Evolutionary conservation across 1,140 invertebrate genomes (phyloP).

Genomic region (Drusus annulatus): DNA sequence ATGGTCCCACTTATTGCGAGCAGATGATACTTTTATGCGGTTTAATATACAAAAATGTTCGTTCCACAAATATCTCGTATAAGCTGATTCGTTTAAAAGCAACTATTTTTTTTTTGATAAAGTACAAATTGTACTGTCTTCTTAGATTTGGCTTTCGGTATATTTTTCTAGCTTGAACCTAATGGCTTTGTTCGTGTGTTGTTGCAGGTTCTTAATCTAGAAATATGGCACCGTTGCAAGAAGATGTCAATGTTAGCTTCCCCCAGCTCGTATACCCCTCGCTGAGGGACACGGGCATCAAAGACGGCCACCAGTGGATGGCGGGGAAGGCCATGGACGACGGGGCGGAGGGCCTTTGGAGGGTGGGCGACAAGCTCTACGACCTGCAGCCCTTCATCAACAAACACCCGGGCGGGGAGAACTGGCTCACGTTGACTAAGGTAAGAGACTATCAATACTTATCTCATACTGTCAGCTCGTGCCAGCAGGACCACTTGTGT

Average conservation of each 20-base stretch:
- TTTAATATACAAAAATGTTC: no score
- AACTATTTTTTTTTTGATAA: no score
- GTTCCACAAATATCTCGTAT: no score
- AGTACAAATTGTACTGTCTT: no score
- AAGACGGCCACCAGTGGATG: conserved; percentile 73
- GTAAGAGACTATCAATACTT: conserved; percentile 61
- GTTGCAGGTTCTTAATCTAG: not conserved
- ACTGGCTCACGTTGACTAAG: conserved; percentile 82
- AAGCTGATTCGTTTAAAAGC: no score
- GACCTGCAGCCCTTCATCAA: conserved; percentile 79
- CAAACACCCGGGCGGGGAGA: conserved; percentile 84
- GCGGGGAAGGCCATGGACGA: conserved; percentile 79
- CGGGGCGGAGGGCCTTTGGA: conserved; percentile 84
- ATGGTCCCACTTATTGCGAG: no score
- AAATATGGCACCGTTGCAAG: conserved; percentile 13
- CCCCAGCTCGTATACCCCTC: conserved; percentile 71
- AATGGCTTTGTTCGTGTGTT: not conserved
- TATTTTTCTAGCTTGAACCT: no score
- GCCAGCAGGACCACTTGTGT: no score
- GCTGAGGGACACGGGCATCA: conserved; percentile 67
- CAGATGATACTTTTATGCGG: no score
- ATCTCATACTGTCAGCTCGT: no score
- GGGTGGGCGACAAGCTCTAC: conserved; percentile 83
- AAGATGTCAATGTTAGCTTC: conserved; percentile 63
- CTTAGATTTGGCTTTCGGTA: no score